Conservation (phyloP, 2,888 invertebrate genomes). For the Drosophila pseudotakahashii region DNA sequence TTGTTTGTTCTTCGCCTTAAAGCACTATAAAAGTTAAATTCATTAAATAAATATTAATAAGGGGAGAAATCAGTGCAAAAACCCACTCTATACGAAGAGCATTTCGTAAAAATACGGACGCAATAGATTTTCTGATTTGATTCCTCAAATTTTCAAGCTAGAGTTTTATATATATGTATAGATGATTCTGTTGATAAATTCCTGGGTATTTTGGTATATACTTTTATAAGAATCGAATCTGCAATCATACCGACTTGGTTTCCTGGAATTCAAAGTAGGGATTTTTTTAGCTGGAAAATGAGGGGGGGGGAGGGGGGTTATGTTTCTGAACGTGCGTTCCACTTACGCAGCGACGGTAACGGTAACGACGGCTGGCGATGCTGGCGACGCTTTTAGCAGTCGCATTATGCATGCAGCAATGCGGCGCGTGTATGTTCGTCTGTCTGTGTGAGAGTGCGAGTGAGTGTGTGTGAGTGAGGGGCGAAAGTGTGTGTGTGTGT, state of each 20-base stretch:
- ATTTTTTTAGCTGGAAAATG: neutral
- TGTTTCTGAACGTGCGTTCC: conserved; percentile 38
- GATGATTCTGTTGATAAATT: too few species aligned
- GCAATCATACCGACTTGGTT: neutral
- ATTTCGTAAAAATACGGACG: too few species aligned
- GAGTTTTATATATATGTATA: too few species aligned
- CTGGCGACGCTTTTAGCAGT: conserved; percentile 46
- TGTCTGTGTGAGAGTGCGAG: conserved; percentile 8
- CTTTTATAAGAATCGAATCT: neutral
- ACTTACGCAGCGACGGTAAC: conserved; percentile 41
- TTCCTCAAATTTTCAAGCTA: too few species aligned
- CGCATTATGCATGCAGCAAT: conserved; percentile 61
- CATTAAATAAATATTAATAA: too few species aligned
- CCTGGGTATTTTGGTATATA: neutral
- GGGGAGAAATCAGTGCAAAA: too few species aligned
- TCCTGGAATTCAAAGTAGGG: neutral
- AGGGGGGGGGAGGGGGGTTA: neutral
- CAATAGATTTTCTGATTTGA: too few species aligned
- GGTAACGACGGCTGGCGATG: conserved; percentile 9
- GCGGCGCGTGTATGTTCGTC: conserved; percentile 37
- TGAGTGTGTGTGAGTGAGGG: conserved; percentile 10
- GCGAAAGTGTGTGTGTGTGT: conserved; percentile 5
- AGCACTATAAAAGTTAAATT: too few species aligned
- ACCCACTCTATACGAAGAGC: too few species aligned
- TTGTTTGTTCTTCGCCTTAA: too few species aligned